phyloP scores from a whole-genome alignment of 1,140 invertebrate genomes.

The Lasaia peninsularis region DNA sequence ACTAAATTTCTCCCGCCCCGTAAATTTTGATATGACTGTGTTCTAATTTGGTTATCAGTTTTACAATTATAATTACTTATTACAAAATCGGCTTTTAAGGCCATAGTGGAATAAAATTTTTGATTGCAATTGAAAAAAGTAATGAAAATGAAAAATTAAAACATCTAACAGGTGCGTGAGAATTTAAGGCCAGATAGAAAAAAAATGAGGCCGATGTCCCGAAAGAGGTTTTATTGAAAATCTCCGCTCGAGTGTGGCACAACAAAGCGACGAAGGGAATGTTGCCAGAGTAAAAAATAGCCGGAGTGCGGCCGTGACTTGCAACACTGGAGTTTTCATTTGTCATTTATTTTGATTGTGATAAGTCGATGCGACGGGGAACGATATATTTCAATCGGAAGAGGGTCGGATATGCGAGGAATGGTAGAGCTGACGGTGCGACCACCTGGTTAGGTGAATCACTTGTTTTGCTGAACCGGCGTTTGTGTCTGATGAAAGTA shows the following conservation, averaged over 20 bases:
- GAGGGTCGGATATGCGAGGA: constrained; percentile 53
- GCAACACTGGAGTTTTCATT: constrained; percentile 72
- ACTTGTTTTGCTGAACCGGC: neutral
- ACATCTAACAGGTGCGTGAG: constrained; percentile 63
- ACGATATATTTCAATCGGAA: constrained; percentile 68
- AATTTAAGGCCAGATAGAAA: constrained; percentile 40
- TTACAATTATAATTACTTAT: no score
- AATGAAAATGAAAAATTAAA: no score
- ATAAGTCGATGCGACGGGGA: constrained; percentile 68
- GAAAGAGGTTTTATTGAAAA: constrained; percentile 65
- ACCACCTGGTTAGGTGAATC: constrained; percentile 31
- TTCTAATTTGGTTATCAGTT: no score
- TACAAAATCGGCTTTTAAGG: no score
- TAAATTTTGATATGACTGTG: no score
- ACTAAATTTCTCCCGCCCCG: no score
- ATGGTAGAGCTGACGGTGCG: constrained; percentile 24
- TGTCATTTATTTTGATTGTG: constrained; percentile 78
- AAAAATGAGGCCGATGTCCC: constrained; percentile 53
- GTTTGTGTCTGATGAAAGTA: constrained; percentile 8
- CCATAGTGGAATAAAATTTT: no score
- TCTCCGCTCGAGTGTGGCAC: constrained; percentile 48
- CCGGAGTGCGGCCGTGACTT: constrained; percentile 59
- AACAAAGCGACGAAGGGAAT: constrained; percentile 58
- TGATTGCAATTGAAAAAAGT: no score
- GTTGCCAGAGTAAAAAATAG: constrained; percentile 58